phyloP scores from a whole-genome alignment of 37 sponge, comb jelly and placozoan species.

The Ephydatia muelleri region DNA sequence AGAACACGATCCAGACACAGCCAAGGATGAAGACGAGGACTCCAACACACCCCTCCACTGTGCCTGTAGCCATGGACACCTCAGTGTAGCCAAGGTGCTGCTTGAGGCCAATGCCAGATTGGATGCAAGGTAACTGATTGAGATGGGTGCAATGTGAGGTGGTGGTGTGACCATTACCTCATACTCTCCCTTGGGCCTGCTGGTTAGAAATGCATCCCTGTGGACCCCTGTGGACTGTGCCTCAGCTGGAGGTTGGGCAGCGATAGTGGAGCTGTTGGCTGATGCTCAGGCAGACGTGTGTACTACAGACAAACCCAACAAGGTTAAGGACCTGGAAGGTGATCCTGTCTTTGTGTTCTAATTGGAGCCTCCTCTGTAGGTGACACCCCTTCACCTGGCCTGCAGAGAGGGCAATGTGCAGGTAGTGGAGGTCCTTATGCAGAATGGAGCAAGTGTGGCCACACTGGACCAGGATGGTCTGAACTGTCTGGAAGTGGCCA shows the following conservation, averaged over 20 bases:
- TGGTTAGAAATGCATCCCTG: slow-evolving; percentile 58
- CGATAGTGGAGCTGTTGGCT: slow-evolving; percentile 52
- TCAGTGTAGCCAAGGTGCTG: slow-evolving; percentile 51
- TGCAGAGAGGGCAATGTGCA: slow-evolving; percentile 60
- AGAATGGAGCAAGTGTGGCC: slow-evolving; percentile 65
- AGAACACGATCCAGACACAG: slow-evolving; percentile 10
- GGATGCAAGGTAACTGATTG: slow-evolving; percentile 60
- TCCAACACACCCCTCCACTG: slow-evolving; percentile 91
- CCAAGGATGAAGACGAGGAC: slow-evolving; percentile 89
- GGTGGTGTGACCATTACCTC: background rate
- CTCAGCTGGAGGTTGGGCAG: slow-evolving; percentile 48
- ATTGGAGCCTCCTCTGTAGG: slow-evolving; percentile 20
- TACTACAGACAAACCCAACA: slow-evolving; percentile 59
- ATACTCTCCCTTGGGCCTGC: background rate
- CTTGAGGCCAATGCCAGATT: slow-evolving; percentile 70
- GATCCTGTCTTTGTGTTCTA: background rate
- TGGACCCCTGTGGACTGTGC: slow-evolving; percentile 92
- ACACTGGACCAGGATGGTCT: slow-evolving; percentile 22
- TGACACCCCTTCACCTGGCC: slow-evolving; percentile 90
- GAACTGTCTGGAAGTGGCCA: slow-evolving; percentile 86
- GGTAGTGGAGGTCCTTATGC: slow-evolving; percentile 56
- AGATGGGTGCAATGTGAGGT: background rate
- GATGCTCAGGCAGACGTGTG: slow-evolving; percentile 70
- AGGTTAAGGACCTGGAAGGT: background rate
- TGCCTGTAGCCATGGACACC: slow-evolving; percentile 81